Conservation (phyloP, 2,113 vertebrate species). For the Vireo altiloquus region DNA sequence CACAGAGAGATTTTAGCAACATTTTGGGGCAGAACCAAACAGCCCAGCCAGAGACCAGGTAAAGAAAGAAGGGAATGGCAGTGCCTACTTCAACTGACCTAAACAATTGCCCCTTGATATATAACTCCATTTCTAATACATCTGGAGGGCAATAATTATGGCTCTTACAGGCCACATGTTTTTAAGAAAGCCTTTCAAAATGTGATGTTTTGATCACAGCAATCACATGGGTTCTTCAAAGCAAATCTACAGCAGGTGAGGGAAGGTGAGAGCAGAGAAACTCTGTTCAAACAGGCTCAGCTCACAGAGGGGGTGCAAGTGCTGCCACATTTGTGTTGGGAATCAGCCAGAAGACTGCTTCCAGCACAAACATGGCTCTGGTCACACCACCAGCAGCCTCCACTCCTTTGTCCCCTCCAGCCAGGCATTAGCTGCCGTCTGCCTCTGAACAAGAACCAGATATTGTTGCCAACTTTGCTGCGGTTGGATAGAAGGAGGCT, state of each 20-base stretch:
- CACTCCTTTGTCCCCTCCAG: neutral
- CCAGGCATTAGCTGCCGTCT: neutral
- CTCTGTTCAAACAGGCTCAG: neutral
- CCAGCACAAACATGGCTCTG: neutral
- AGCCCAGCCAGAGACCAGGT: neutral
- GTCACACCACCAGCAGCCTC: neutral
- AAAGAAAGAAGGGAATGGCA: neutral
- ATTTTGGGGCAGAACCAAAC: neutral
- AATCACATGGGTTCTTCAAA: neutral
- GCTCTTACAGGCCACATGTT: neutral
- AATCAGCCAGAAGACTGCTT: neutral
- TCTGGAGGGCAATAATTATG: neutral
- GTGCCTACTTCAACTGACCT: neutral
- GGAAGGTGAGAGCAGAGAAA: neutral
- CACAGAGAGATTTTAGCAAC: neutral
- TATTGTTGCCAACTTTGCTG: neutral
- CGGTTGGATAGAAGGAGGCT: neutral
- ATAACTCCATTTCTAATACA: neutral
- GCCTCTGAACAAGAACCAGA: neutral
- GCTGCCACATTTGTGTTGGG: neutral
- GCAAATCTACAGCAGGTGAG: neutral
- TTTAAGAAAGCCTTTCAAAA: neutral
- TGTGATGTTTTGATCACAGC: neutral
- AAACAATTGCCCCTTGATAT: neutral
- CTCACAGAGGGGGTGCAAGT: neutral